Percentiles rank a stretch among this genome's conserved stretches.
Conservation (phyloP, 1,140 invertebrate species). For the Trichogramma pretiosum region DNA sequence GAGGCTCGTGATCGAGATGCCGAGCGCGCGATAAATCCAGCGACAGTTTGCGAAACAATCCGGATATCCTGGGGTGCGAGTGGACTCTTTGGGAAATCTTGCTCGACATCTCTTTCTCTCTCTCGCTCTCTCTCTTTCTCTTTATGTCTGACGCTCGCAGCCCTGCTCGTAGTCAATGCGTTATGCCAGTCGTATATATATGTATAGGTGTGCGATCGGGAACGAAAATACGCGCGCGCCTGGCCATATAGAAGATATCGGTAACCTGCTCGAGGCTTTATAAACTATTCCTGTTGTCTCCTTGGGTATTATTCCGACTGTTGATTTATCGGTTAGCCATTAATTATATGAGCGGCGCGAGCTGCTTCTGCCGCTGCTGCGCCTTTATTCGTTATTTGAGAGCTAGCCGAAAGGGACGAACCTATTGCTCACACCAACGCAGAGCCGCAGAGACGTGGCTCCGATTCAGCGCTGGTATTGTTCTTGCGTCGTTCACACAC, state of each 20-base stretch:
- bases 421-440: conserved; percentile 45
- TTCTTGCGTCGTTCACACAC: conserved; percentile 45
- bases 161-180: conserved; percentile 3
- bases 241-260: too few species aligned
- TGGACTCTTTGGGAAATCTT: conserved; percentile 15
- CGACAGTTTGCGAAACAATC: not conserved
- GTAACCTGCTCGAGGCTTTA: conserved; percentile 33
- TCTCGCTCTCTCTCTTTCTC: too few species aligned
- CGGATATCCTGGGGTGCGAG: conserved; percentile 12
- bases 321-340: conserved; percentile 42
- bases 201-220: too few species aligned
- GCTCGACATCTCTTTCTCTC: too few species aligned
- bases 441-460: conserved; percentile 35
- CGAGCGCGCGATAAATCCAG: not conserved
- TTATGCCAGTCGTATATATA: too few species aligned
- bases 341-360: conserved; percentile 37
- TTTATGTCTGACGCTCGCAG: too few species aligned
- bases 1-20: too few species aligned
- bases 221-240: too few species aligned
- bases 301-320: conserved; percentile 43
- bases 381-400: conserved; percentile 38
- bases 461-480: conserved; percentile 39
- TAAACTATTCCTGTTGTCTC: conserved; percentile 48
- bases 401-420: conserved; percentile 38
- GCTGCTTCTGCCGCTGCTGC: too few species aligned